Evolutionary conservation across 30 jellyfish, hydroid and myxozoan genomes (phyloP).

Genomic region (Chrysaora quinquecirrha): DNA sequence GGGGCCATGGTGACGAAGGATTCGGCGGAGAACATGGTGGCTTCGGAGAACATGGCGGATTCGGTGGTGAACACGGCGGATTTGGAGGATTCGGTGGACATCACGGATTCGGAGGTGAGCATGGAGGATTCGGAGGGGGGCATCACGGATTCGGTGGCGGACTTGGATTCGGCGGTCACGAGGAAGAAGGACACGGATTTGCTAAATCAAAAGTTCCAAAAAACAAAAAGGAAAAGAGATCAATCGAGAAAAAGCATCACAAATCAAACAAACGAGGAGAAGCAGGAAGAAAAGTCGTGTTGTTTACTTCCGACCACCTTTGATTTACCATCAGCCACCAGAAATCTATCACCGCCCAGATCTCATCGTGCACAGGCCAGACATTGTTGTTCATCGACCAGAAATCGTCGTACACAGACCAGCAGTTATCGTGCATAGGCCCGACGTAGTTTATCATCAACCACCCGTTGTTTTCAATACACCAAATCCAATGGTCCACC

Average conservation of each 20-base stretch:
- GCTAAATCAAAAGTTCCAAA: conserved; percentile 64
- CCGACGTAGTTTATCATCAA: conserved; percentile 96
- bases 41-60: conserved; percentile 56
- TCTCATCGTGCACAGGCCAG: conserved; percentile 96
- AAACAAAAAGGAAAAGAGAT: conserved; percentile 31
- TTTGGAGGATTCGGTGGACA: conserved; percentile 44
- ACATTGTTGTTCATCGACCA: conserved; percentile 94
- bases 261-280: conserved; percentile 34
- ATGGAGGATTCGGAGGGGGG: conserved; percentile 55
- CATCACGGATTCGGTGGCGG: conserved; percentile 61
- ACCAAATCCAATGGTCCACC: conserved; percentile 95
- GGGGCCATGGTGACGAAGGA: conserved; percentile 79
- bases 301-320: conserved; percentile 93
- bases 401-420: conserved; percentile 97
- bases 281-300: conserved; percentile 87
- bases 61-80: conserved; percentile 59
- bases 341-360: conserved; percentile 97
- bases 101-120: conserved; percentile 64
- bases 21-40: conserved; percentile 75
- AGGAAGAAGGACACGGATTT: conserved; percentile 76
- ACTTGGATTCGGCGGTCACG: conserved; percentile 75
- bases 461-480: conserved; percentile 99
- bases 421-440: conserved; percentile 94
- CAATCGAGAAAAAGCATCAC: conserved; percentile 43
- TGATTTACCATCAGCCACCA: conserved; percentile 94